Evolutionary conservation across 2,888 invertebrate species (phyloP), one percentile per base, ranked within the genome.

Genomic region (Notodromas monacha): DNA sequence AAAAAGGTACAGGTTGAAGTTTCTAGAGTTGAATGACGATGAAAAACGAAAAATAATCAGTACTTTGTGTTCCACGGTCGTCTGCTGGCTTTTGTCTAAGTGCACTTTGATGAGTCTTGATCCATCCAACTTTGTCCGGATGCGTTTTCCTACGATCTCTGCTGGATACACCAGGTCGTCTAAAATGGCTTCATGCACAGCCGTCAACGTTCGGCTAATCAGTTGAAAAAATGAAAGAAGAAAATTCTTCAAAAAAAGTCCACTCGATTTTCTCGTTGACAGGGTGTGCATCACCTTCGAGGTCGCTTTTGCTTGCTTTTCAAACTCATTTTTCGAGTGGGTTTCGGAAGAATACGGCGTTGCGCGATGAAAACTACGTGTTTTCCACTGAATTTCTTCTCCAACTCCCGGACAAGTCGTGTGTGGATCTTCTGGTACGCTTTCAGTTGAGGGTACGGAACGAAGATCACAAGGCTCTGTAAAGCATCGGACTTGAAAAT

Each of bases 341-440:
- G 92, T 50, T 96, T 96, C 38, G 86, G 84, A 40, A 96, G 60
- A 48, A 96, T 96, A 50, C 84, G 79, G 45, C 96, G 67, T 57
- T 92, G 76, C 26, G 89, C 96, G 45, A 96, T 66, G 48, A 96
- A 81, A 40, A 99, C 84, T 8, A 96, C 89, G 49, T 92, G 86
- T 51, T 84, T 86, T 37, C 92, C 92, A 44, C 81, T 84, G 58
- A 96, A 89, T 50, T 96, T 96, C 67, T 96, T 99, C 52, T 99
- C 96, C 46, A 96, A 55, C 51, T 96, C 96, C 43, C 92, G 67
- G 28, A 96, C 89, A 43, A 99, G 58, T 40, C 86, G 64, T 39
- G 73, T 73, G 55, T 96, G 92, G 41, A 96, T 72, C 55, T 89
- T 92, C 55, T 96, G 92, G 63, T 86, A 96, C 35, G 69, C 67